Conservation (phyloP, 2,113 vertebrate genomes). For the Cariama cristata region DNA sequence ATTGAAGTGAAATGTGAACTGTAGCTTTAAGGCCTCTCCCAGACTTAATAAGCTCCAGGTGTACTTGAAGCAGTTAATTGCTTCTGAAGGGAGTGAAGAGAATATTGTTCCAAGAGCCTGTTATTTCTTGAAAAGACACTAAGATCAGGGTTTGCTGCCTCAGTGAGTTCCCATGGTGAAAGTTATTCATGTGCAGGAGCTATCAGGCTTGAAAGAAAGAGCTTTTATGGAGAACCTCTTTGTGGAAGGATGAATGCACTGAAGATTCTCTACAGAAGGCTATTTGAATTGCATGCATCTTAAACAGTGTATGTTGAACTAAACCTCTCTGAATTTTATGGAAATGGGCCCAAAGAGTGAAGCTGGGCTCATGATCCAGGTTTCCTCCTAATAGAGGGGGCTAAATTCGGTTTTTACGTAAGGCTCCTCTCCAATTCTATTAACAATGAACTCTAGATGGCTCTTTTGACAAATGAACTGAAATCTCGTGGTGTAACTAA, state of each 20-base stretch:
- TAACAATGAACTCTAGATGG: constrained; percentile 58
- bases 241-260: constrained; percentile 68
- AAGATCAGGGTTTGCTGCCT: constrained; percentile 70
- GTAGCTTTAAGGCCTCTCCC: constrained; percentile 70
- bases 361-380: neutral
- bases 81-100: constrained; percentile 73
- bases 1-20: constrained; percentile 78
- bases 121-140: constrained; percentile 66
- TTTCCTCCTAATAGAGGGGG: neutral
- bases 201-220: constrained; percentile 68
- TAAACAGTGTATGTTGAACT: constrained; percentile 69
- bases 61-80: constrained; percentile 78
- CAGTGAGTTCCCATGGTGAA: constrained; percentile 73
- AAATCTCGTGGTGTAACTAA: constrained; percentile 33
- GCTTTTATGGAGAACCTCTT: constrained; percentile 73
- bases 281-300: constrained; percentile 76
- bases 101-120: constrained; percentile 68
- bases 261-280: constrained; percentile 66
- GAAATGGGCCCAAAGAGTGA: constrained; percentile 21
- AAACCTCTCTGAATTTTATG: constrained; percentile 41
- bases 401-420: neutral
- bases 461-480: constrained; percentile 65
- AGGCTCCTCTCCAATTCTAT: constrained; percentile 14
- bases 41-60: constrained; percentile 78
- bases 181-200: constrained; percentile 72